Base-by-base conservation (phyloP, 2,113 vertebrate genomes). In the Leptobrachium leishanense region DNA sequence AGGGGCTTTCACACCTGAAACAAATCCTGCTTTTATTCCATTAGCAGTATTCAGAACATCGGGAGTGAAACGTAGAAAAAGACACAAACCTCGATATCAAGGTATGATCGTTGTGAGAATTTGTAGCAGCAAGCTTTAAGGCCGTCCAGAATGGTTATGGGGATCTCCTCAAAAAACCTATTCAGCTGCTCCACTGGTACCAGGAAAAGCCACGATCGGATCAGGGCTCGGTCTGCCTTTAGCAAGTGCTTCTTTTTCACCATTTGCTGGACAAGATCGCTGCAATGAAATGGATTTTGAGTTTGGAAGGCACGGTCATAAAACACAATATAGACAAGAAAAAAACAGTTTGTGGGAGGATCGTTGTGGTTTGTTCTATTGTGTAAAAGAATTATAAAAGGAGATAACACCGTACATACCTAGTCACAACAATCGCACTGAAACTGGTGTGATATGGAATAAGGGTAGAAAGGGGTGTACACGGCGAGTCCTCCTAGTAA, bases 151-250 rank as follows among this genome's bases (percentile, higher is more conserved):
- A 95, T 82, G 2, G 89, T 84, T 6, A 78, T 12, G 0, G 86
- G 84, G 7, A 89, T 57, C 0, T 12, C 57, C 0, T 0, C 4
- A 2, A 90, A 62, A 80, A 88, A 94, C 2, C 89, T 86, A n/a
- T 70, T 8, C 79, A 97, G 81, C 1, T 67, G 72, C 0, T 63
- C 11, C 3, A 92, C 5, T 20, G 91, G 84, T 65, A 96, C 76
- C 82, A 96, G 74, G 65, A 68, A 93, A 74, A 95, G 85, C 90
- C 92, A 97, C 12, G 95, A 95, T 2, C 90, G 90, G 82, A 91
- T 73, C 57, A 92, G 85, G 12, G 86, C 65, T 9, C 1, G 2
- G 2, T 98, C 94, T 0, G 91, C 44, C 0, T 88, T 72, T 76
- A 93, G 82, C 82, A 98, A 50, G 79, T 94, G 81, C 7, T 74